A percentile compares a stretch with the other conserved stretches of the same genome.
Evolutionary conservation across 2,113 vertebrate species (phyloP).

Genomic region (Cromileptes altivelis): DNA sequence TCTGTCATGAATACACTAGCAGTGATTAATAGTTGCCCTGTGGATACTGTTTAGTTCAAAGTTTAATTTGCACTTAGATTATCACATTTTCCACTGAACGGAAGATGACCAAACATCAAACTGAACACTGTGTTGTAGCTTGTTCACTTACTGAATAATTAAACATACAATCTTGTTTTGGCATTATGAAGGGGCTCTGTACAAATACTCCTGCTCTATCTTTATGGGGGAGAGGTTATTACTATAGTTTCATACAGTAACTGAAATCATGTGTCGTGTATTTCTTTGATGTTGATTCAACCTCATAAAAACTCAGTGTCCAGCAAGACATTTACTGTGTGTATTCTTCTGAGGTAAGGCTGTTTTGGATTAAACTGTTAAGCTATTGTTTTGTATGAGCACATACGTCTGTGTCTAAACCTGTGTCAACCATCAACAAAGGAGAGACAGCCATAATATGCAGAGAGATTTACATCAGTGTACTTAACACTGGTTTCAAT

Average conservation of each 20-base stretch:
- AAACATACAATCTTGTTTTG: background rate
- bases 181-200: no score
- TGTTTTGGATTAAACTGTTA: background rate
- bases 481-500: background rate
- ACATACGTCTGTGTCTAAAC: background rate
- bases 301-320: background rate
- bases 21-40: background rate
- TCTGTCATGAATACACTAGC: background rate
- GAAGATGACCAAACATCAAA: constrained; percentile 8
- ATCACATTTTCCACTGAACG: background rate
- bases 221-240: background rate
- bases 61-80: constrained; percentile 3
- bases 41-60: background rate
- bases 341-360: background rate
- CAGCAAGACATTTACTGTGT: background rate
- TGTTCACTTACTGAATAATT: background rate
- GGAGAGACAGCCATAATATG: background rate
- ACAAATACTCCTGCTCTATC: background rate
- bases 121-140: background rate
- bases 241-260: background rate
- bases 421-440: background rate
- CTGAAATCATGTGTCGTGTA: background rate
- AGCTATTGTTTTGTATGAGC: background rate
- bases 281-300: background rate
- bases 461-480: background rate